Conservation (phyloP, 1,140 invertebrate genomes). For the Myzus persicae region DNA sequence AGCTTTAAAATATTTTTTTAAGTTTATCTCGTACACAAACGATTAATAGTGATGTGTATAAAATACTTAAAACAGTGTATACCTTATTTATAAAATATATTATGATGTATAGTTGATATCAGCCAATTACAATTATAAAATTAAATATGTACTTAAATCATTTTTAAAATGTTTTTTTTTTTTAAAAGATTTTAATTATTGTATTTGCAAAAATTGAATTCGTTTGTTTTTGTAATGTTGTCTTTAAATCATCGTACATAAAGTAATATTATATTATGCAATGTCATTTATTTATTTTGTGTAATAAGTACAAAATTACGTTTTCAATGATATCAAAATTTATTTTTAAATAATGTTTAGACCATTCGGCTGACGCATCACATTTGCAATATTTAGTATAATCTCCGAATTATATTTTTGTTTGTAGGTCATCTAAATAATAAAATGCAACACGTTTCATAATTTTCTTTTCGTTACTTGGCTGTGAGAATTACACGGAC, state of each 20-base stretch:
- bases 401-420: background rate
- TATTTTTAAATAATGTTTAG: background rate
- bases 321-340: background rate
- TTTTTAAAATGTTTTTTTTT: no score
- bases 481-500: background rate
- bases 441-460: conserved; percentile 31
- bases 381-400: background rate
- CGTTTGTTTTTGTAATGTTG: background rate
- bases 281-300: background rate
- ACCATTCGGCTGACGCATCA: background rate
- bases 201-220: background rate
- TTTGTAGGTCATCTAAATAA: conserved; percentile 27
- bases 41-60: background rate
- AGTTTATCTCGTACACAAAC: background rate
- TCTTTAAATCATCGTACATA: background rate
- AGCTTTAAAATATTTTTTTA: background rate
- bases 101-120: no score
- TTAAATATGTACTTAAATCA: background rate
- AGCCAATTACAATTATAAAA: no score
- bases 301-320: background rate
- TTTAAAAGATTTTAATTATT: background rate
- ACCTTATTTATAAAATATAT: background rate
- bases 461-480: background rate
- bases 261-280: background rate
- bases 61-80: background rate